A percentile compares a stretch with the other conserved stretches of the same genome.
Evolutionary conservation across 2,797 vertebrate species (phyloP).

Genomic region (Falco berigora): DNA sequence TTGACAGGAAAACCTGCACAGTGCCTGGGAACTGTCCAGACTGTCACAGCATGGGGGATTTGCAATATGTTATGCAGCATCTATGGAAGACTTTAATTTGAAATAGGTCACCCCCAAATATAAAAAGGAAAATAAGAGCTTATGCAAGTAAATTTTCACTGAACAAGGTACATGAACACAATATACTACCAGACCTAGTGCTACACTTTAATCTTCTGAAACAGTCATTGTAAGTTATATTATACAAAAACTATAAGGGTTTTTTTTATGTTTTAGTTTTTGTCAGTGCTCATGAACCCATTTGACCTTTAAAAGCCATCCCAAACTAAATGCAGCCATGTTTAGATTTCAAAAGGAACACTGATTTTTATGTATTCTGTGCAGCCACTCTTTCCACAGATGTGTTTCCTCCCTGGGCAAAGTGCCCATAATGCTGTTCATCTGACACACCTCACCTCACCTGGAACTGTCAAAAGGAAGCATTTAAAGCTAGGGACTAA

Average conservation of each 20-base stretch:
- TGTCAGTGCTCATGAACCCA: not conserved
- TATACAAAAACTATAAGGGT: accelerated
- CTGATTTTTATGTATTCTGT: not conserved
- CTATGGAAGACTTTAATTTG: not conserved
- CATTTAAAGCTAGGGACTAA: not conserved
- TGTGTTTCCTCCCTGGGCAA: not conserved
- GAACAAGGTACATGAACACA: not conserved
- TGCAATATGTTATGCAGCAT: not conserved
- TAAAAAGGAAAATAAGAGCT: not conserved
- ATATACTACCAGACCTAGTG: not conserved
- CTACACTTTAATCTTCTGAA: not conserved
- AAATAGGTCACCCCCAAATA: not conserved
- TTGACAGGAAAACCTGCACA: not conserved
- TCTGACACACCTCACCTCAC: not conserved
- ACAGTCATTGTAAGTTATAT: not conserved
- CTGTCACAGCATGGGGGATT: not conserved
- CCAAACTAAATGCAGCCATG: not conserved
- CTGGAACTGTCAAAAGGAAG: not conserved
- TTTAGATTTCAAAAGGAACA: not conserved
- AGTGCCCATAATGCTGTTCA: not conserved
- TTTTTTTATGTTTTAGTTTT: not conserved
- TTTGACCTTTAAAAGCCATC: not conserved
- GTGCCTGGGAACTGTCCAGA: not conserved
- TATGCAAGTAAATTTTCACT: not conserved
- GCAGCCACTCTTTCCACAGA: not conserved